Conservation (phyloP, 2,888 invertebrate species). For the Apamea crenata region DNA sequence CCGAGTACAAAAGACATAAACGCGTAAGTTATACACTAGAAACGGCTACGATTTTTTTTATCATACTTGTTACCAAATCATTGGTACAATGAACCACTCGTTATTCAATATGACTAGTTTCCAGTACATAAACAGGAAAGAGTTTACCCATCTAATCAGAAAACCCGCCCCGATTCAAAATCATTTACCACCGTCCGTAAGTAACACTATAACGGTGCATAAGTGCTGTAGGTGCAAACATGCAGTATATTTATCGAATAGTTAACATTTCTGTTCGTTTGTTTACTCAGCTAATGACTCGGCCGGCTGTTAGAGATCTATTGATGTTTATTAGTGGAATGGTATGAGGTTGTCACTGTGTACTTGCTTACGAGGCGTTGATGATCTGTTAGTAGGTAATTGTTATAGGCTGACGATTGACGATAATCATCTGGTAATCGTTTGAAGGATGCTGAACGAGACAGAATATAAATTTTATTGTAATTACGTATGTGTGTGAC, state of each 20-base stretch:
- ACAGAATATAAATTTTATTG: not conserved
- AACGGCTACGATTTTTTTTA: not conserved
- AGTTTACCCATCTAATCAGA: slow-evolving; percentile 26
- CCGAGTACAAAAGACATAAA: not conserved
- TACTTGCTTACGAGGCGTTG: slow-evolving; percentile 16
- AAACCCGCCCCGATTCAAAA: slow-evolving; percentile 42
- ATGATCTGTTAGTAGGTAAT: not conserved
- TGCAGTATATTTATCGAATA: slow-evolving; percentile 58
- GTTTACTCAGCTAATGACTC: slow-evolving; percentile 71
- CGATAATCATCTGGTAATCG: too few relatives aligned
- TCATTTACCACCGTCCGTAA: slow-evolving; percentile 50
- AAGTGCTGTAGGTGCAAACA: slow-evolving; percentile 67
- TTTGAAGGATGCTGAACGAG: not conserved
- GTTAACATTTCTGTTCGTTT: slow-evolving; percentile 67
- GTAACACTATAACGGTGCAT: slow-evolving; percentile 65
- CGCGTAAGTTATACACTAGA: not conserved
- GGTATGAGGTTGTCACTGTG: slow-evolving; percentile 27
- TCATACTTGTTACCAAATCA: not conserved
- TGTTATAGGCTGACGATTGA: not conserved
- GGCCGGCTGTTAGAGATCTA: slow-evolving; percentile 41
- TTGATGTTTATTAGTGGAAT: slow-evolving; percentile 34
- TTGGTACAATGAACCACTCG: not conserved
- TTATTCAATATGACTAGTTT: not conserved
- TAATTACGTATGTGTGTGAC: not conserved
- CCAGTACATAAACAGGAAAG: not conserved